Evolutionary conservation across 1,140 invertebrate genomes (phyloP).

Genomic region (Drosophila burlai): DNA sequence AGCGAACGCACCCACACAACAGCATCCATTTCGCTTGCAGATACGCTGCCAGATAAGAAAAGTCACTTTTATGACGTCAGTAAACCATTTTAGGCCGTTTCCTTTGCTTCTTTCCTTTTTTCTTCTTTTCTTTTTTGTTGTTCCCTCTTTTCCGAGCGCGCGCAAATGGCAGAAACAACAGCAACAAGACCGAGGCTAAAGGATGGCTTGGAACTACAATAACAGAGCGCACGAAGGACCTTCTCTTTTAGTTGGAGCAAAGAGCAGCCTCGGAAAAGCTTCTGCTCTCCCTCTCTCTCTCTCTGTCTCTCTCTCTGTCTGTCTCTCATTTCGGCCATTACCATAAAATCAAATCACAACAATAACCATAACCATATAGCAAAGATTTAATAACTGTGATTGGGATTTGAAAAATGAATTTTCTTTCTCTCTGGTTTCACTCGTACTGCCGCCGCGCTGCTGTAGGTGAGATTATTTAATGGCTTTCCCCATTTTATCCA

Average conservation of each 20-base stretch:
- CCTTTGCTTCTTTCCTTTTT: conserved; percentile 35
- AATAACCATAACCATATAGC: conserved; percentile 84
- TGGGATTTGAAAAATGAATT: conserved; percentile 83
- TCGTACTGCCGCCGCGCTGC: conserved; percentile 26
- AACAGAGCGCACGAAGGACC: conserved; percentile 55
- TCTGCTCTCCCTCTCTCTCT: not conserved
- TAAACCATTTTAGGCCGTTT: conserved; percentile 78
- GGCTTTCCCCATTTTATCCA: conserved; percentile 54
- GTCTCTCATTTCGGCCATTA: conserved; percentile 64
- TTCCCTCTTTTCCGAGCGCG: conserved; percentile 54
- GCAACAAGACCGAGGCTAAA: conserved; percentile 35
- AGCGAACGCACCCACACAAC: conserved; percentile 36
- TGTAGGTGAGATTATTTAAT: conserved; percentile 81
- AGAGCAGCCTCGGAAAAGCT: conserved; percentile 31
- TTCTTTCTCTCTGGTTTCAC: conserved; percentile 70
- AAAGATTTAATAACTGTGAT: conserved; percentile 84
- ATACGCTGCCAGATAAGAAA: conserved; percentile 79
- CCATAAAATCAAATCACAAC: conserved; percentile 84
- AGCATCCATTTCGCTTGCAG: conserved; percentile 69
- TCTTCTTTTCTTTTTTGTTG: conserved; percentile 1
- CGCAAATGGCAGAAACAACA: conserved; percentile 59
- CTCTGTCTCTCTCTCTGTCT: not conserved
- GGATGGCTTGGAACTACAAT: conserved; percentile 56
- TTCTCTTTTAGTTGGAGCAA: conserved; percentile 37
- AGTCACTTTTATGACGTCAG: conserved; percentile 83